Evolutionary conservation across 2,888 invertebrate species (phyloP).

Genomic region (Agelastica alni): DNA sequence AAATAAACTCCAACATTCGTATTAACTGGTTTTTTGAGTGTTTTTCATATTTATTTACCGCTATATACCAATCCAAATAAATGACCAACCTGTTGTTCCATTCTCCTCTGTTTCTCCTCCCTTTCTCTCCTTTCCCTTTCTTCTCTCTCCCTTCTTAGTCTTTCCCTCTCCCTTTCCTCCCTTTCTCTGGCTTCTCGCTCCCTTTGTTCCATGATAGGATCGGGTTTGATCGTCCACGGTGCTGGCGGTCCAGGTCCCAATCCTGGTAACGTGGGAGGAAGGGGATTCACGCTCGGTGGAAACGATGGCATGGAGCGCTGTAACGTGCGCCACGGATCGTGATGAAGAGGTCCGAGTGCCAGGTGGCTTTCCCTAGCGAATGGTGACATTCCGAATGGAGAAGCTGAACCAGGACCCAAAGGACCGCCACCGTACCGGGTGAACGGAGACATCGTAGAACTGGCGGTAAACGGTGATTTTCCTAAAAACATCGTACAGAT

Average conservation of each 20-base stretch:
- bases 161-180: slow-evolving; percentile 62
- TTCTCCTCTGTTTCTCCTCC: slow-evolving; percentile 57
- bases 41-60: neutral
- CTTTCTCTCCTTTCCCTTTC: slow-evolving; percentile 65
- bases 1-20: too few relatives aligned
- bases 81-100: slow-evolving; percentile 60
- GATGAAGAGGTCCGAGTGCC: slow-evolving; percentile 58
- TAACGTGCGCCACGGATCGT: slow-evolving; percentile 73
- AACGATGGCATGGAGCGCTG: slow-evolving; percentile 60
- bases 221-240: slow-evolving; percentile 70
- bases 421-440: slow-evolving; percentile 73
- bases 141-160: slow-evolving; percentile 62
- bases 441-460: slow-evolving; percentile 77
- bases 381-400: slow-evolving; percentile 71
- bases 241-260: slow-evolving; percentile 55
- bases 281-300: slow-evolving; percentile 57
- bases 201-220: slow-evolving; percentile 61
- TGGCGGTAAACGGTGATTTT: slow-evolving; percentile 54
- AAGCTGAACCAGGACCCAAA: slow-evolving; percentile 58
- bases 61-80: too few relatives aligned
- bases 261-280: slow-evolving; percentile 56
- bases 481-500: slow-evolving; percentile 38
- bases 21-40: neutral
- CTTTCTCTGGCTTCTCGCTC: slow-evolving; percentile 68
- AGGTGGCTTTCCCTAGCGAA: slow-evolving; percentile 59